Evolutionary conservation across 2,797 vertebrate genomes (phyloP).

Genomic region (Hydrocynus forskahlii): DNA sequence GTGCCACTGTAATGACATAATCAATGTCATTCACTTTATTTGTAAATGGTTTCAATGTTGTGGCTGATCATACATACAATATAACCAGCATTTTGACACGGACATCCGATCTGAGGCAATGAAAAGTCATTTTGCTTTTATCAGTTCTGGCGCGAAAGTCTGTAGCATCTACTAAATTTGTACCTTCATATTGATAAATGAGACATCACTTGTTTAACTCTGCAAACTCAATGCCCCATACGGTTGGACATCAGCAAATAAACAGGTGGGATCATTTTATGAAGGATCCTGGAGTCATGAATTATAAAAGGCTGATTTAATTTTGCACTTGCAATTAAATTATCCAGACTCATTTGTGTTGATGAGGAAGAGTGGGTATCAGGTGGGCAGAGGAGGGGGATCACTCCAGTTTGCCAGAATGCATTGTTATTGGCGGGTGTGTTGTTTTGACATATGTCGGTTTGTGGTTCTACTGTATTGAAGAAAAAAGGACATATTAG

Average conservation of each 20-base stretch:
- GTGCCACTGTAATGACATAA: no score
- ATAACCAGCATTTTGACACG: background rate
- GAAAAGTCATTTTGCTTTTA: constrained; percentile 6
- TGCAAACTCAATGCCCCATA: constrained; percentile 32
- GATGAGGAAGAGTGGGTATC: constrained; percentile 65
- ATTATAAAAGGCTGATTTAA: constrained; percentile 56
- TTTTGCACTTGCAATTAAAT: constrained; percentile 55
- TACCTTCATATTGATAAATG: constrained; percentile 34
- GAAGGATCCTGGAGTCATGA: constrained; percentile 45
- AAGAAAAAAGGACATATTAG: constrained; percentile 56
- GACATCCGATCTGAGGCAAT: background rate
- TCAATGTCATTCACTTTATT: no score
- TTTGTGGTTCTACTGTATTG: constrained; percentile 60
- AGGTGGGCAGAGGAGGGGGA: constrained; percentile 74
- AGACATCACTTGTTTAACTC: constrained; percentile 33
- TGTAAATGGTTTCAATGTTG: no score
- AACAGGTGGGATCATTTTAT: constrained; percentile 34
- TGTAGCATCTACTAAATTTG: constrained; percentile 9
- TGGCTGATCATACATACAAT: no score
- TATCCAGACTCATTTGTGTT: constrained; percentile 53
- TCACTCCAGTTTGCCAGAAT: constrained; percentile 71
- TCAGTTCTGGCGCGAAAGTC: background rate
- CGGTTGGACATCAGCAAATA: constrained; percentile 32
- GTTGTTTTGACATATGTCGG: constrained; percentile 79
- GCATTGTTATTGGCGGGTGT: constrained; percentile 58